Evolutionary conservation across 1,140 invertebrate species (phyloP).

Genomic region (Bathynomus jamesi): DNA sequence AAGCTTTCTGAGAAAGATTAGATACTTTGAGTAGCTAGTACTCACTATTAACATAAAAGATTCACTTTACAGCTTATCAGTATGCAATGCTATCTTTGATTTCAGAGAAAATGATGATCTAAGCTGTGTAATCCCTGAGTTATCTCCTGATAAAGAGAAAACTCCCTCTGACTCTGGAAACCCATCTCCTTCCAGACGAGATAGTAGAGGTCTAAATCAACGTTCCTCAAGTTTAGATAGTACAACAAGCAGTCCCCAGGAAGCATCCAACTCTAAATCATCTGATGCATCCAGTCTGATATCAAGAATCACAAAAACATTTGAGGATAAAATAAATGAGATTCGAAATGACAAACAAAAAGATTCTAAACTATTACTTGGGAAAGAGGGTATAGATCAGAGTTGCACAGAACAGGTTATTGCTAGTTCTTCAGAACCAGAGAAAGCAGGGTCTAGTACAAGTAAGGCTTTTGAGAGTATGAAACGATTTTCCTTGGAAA

Average conservation of each 20-base stretch:
- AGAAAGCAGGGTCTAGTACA: too few relatives aligned
- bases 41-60: background rate
- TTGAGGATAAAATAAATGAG: background rate
- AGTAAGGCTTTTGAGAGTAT: background rate
- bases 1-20: background rate
- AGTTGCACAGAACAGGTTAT: background rate
- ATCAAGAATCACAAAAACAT: background rate
- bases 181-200: background rate
- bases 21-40: background rate
- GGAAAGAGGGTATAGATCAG: background rate
- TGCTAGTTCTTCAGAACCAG: background rate
- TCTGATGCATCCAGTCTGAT: background rate
- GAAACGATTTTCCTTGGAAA: background rate
- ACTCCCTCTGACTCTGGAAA: background rate
- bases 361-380: background rate
- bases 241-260: background rate
- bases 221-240: background rate
- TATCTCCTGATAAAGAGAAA: background rate
- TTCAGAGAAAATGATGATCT: background rate
- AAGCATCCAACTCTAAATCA: background rate
- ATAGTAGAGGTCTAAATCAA: background rate
- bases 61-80: background rate
- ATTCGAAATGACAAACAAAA: background rate
- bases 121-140: background rate
- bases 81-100: background rate